Conservation (phyloP, 2,888 invertebrate species). For the Limnephilus lunatus region DNA sequence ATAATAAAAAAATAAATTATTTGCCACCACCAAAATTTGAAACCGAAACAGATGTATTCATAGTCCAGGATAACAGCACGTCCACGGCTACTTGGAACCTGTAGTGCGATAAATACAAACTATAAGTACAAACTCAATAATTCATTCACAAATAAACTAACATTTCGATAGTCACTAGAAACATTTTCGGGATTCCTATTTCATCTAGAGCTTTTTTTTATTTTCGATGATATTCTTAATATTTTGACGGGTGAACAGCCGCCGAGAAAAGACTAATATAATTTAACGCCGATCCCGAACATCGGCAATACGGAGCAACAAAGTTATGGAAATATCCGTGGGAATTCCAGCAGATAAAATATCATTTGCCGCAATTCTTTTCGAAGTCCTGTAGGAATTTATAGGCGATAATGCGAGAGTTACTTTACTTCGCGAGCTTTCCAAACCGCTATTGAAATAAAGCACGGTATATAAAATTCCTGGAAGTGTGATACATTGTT, state of each 20-base stretch:
- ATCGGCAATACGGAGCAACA: conserved; percentile 1
- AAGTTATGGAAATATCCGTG: not conserved
- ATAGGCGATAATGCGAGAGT: not conserved
- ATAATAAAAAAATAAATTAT: too few species aligned
- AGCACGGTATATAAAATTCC: not conserved
- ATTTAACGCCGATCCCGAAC: conserved; percentile 15
- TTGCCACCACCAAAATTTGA: too few species aligned
- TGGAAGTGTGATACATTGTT: not conserved
- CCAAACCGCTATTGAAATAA: not conserved
- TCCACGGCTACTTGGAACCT: too few species aligned
- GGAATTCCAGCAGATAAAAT: not conserved
- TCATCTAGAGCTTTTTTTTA: too few species aligned
- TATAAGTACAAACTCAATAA: too few species aligned
- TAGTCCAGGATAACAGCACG: too few species aligned
- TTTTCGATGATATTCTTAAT: not conserved
- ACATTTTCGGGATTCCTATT: too few species aligned
- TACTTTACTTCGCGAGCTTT: not conserved
- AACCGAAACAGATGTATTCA: too few species aligned
- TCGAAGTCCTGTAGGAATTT: not conserved
- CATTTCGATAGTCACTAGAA: too few species aligned
- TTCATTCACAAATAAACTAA: too few species aligned
- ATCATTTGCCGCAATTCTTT: not conserved
- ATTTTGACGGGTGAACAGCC: not conserved
- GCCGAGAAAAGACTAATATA: not conserved
- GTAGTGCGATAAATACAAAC: too few species aligned